Evolutionary conservation across 2,797 vertebrate species (phyloP), one percentile per base, ranked within the genome.

Genomic region (Melanotaenia maccullochi): DNA sequence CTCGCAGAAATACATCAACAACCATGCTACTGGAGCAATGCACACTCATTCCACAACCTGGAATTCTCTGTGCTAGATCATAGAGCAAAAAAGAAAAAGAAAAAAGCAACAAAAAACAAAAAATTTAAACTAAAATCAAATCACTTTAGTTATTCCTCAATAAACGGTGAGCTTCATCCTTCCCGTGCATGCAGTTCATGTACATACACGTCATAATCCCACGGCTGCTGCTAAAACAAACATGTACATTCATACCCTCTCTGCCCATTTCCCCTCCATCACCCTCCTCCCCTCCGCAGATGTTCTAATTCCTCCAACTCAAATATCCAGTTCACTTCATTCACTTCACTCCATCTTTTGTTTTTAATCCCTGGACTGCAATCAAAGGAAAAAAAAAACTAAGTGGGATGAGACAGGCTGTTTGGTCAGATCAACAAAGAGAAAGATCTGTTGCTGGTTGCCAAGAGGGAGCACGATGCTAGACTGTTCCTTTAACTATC

Each of bases 61-160:
- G 16, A 49, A 16, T 51, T 14, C 20, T 58, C 36, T 5, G 8
- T 5, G 11, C 33, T 14, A 51, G 36, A 66, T 24, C 68, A 2
- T 62, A 25, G 22, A 40, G 32, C 49, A 62, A 60, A 72, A 66
- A 20, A 35, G 36, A 57, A 65, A 51, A 68, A 9, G 5, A 5
- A 33, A 33, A 9, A 52, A 3, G 1, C 20, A 47, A 44, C 18
- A 44, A 44, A 20, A 5, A 18, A 7, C 8, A 24, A 25, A 52
- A 54, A 4, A 54, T 58, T 79, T 64, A 65, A 55, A 36, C 40
- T 12, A 2, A 60, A 75, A 52, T 54, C 9, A 25, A 72, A 71
- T 60, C 40, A 71, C 20, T 49, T 52, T 71, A 71, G 54, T 54
- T 68, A n/a, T 74, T 70, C 25, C 71, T 70, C n/a, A 71, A 76